Evolutionary conservation across 1,140 invertebrate genomes (phyloP), one percentile per base, ranked within the genome.

Genomic region (Hycleus phaleratus): DNA sequence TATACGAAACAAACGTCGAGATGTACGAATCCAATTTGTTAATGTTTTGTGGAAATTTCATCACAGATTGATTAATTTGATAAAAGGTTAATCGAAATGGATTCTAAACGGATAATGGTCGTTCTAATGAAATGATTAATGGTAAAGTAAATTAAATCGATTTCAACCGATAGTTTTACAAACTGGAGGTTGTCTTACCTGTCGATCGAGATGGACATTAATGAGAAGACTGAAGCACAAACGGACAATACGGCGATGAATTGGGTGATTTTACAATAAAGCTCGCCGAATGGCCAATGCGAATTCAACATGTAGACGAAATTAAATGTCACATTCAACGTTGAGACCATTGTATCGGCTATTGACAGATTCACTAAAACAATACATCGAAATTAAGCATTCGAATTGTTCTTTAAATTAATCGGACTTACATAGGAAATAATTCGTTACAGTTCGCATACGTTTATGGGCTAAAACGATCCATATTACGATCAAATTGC

Each of bases 361-460:
- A 97, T 85, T 38, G 92, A 93, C 43, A 97, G 78, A 75, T 97
- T 98, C 40, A 97, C 91, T 85, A 73, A 6, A 74, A 74, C 60
- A 65, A 68, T 70, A 56, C 43, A 54, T 0, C 4, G 7, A 32
- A 32, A 7, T 32, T 32, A 32, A 32, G 7, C 32, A 32, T 32
- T 5, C 7, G 32, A 42, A 42, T 42, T 42, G 9, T 11, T 2
- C 0, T 42, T 42, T 8, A n/a, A 42, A 9, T 42, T 49, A 32
- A 38, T 11, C 18, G 18, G 18, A 77, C 77, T 78, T 69, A 84
- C 82, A 79, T 67, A 97, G 77, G 72, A 97, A 95, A 69, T 96
- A 97, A 76, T 97, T 97, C 49, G 93, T 97, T 26, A 97, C 93
- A 1, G 93, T 96, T 46, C 93, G 80, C 95, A 97, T 97, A 38